Base-by-base conservation (phyloP, 2,113 vertebrate species). In the Blennius ocellaris region DNA sequence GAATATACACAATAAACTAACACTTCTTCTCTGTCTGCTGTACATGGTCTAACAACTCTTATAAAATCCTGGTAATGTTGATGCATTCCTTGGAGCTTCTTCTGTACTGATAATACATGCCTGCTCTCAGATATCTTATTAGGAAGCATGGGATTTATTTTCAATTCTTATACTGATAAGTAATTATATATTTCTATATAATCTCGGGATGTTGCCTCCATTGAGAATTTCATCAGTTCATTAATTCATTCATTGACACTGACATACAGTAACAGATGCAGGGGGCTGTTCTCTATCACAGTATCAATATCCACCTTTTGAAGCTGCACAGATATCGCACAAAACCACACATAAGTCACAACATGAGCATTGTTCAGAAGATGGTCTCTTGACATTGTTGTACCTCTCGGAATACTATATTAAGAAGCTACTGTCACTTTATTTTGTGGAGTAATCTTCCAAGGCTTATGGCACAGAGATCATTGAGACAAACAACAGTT, bases 81-180 rank as follows among this genome's bases (percentile, higher is more conserved):
- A 15, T 7, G 14, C 16, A 49, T 50, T 17, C 49, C 49, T 51
- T 11, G 30, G 63, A 44, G 39, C 14, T 15, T 54, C 14, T 51
- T 5, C 15, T 15, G 2, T 38, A 37, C 11, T 37, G 12, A 37
- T 47, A 47, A 66, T 44, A 30, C 50, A 66, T 66, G 39, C 38
- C 9, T 44, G 7, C 43, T 54, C 39, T 54, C 50, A 44, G 21
- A 30, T 54, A 41, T 12, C 40, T 44, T 12, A 66, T 54, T 53
- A 66, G 15, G 16, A 30, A 39, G 54, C n/a, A 47, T 21, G 15
- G 39, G n/a, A 39, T 7, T 40, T n/a, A 57, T 57, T 40, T 69
- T 40, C n/a, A 30, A 54, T 54, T 7, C 17, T 40, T 39, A 39
- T 11, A 38, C 36, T 39, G 7, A 48, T 12, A 36, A 1, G 6